Evolutionary conservation across 2,113 vertebrate genomes (phyloP).

Genomic region (Aegithalos caudatus): DNA sequence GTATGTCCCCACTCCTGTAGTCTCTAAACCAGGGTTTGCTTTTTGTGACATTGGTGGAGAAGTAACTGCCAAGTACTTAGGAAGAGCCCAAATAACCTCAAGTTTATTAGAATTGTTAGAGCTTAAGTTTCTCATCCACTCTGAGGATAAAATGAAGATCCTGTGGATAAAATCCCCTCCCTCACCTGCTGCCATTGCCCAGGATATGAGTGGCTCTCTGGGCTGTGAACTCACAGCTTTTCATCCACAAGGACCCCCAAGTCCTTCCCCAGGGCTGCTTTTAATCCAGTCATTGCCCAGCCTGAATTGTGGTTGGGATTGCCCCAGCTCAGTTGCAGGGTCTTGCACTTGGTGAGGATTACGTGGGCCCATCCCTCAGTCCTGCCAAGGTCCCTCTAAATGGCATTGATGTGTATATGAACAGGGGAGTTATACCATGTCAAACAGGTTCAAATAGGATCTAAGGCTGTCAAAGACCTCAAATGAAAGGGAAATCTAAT

Average conservation of each 20-base stretch:
- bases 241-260: not conserved
- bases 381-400: not conserved
- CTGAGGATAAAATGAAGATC: not conserved
- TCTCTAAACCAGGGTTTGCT: not conserved
- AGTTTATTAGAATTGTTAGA: not conserved
- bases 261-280: not conserved
- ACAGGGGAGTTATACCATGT: not conserved
- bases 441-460: not conserved
- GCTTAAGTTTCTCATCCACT: not conserved
- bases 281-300: not conserved
- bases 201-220: not conserved
- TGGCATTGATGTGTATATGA: not conserved
- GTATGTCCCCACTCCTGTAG: constrained; percentile 62
- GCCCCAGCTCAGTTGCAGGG: not conserved
- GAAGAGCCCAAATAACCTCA: not conserved
- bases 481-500: not conserved
- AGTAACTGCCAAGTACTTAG: not conserved
- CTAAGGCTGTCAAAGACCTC: not conserved
- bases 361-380: accelerated
- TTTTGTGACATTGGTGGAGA: not conserved
- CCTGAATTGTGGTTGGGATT: not conserved
- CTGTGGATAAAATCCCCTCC: not conserved
- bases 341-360: not conserved
- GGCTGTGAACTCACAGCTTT: not conserved
- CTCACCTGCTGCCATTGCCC: not conserved